phyloP scores from a whole-genome alignment of 1,140 invertebrate species.

The Leucophenga varia region DNA sequence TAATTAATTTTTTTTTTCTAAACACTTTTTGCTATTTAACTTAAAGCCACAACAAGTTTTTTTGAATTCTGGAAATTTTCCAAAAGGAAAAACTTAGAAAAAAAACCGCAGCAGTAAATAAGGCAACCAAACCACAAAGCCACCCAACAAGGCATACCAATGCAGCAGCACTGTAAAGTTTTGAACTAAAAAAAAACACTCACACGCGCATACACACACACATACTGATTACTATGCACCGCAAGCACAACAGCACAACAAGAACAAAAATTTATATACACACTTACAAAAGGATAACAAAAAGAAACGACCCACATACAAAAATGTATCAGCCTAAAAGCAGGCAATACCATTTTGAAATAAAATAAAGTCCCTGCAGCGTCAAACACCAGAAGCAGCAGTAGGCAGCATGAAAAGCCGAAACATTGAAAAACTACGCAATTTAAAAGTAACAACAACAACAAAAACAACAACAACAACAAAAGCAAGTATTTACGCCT shows the following conservation, averaged over 20 bases:
- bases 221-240: constrained; percentile 36
- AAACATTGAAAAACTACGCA: constrained; percentile 36
- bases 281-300: too few species aligned
- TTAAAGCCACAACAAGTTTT: neutral
- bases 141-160: too few species aligned
- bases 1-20: neutral
- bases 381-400: constrained; percentile 3
- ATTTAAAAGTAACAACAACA: constrained; percentile 17
- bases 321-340: too few species aligned
- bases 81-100: neutral
- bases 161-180: too few species aligned
- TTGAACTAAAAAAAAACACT: constrained; percentile 32
- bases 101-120: neutral
- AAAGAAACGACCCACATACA: constrained; percentile 45
- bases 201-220: constrained; percentile 6
- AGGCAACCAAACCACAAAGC: too few species aligned
- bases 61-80: neutral
- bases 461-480: neutral
- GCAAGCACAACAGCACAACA: constrained; percentile 16
- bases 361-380: neutral
- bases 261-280: constrained; percentile 5
- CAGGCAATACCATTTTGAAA: too few species aligned
- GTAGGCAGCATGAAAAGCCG: constrained; percentile 18
- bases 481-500: constrained; percentile 15
- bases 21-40: neutral